These are phyloP conservation scores for Selene dorsalis DNA, from an alignment of 2,797 vertebrate genomes.

Conservation along the genomic window DNA sequence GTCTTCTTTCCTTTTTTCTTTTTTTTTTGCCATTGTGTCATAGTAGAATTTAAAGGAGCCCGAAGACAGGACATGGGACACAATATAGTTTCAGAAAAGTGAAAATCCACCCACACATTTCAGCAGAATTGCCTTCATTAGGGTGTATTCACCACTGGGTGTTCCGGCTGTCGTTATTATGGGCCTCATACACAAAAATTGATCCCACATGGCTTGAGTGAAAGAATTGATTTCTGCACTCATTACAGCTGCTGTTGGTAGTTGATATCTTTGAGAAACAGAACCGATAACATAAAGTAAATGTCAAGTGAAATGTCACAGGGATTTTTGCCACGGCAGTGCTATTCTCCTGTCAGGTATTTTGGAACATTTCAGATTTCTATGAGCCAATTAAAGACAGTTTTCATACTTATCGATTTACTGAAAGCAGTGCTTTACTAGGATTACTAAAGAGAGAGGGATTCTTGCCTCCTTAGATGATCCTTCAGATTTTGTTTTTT, in stretches of 20 bases:
- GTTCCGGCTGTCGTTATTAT: conserved; percentile 45
- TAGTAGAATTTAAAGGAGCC: conserved; percentile 10
- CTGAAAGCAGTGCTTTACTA: too few species aligned
- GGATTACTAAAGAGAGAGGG: too few species aligned
- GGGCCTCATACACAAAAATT: conserved; percentile 45
- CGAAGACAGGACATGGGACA: conserved; percentile 26
- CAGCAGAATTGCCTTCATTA: conserved; percentile 46
- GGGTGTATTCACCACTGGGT: conserved; percentile 37
- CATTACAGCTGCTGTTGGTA: conserved; percentile 30
- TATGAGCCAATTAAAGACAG: neutral
- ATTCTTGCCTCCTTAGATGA: too few species aligned
- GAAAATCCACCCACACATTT: conserved; percentile 38
- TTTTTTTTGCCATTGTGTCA: too few species aligned
- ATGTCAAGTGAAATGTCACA: conserved; percentile 56
- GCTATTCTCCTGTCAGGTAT: neutral
- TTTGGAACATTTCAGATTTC: conserved; percentile 13
- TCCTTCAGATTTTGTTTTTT: too few species aligned
- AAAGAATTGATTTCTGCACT: conserved; percentile 52
- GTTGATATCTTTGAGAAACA: conserved; percentile 36
- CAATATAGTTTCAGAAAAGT: conserved; percentile 1
- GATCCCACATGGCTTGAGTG: conserved; percentile 28
- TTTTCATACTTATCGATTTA: too few species aligned
- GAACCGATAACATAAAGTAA: conserved; percentile 39
- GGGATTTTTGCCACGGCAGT: conserved; percentile 20
- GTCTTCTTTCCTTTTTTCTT: neutral